Percentiles rank a stretch among this genome's conserved stretches.
These are phyloP conservation scores for Ivindomyrus marchei DNA, from an alignment of 2,113 vertebrate species.

Conservation along the genomic window DNA sequence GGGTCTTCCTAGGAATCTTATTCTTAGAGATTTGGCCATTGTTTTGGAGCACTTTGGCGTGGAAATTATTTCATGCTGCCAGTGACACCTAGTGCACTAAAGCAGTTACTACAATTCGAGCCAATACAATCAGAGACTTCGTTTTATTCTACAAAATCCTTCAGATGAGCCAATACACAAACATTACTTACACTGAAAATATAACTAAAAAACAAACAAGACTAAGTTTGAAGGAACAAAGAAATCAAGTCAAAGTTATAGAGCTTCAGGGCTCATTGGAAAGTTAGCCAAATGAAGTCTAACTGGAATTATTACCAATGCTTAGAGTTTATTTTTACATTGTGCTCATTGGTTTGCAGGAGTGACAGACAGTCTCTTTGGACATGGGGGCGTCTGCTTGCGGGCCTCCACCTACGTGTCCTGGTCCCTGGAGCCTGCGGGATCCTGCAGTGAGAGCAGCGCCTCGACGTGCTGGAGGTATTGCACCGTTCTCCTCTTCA, in stretches of 20 bases:
- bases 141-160: constrained; percentile 17
- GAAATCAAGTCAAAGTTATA: not conserved
- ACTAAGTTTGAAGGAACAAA: not conserved
- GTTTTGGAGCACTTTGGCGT: not conserved
- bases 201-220: not conserved
- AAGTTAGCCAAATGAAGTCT: not conserved
- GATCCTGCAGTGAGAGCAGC: constrained; percentile 57
- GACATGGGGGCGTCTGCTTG: not conserved
- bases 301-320: not conserved
- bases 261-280: constrained; percentile 10
- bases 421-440: constrained; percentile 34
- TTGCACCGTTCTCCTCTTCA: constrained; percentile 70
- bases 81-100: constrained; percentile 28
- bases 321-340: not conserved
- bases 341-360: not conserved
- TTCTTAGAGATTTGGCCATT: constrained; percentile 10
- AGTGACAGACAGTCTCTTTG: not conserved
- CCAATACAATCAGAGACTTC: not conserved
- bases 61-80: not conserved
- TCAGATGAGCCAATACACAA: not conserved
- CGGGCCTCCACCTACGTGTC: constrained; percentile 21
- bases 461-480: constrained; percentile 75
- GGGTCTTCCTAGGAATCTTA: constrained; percentile 4
- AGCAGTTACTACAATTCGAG: constrained; percentile 14
- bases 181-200: constrained; percentile 8